Evolutionary conservation across 2,113 vertebrate genomes (phyloP).

Genomic region (Sisor rabdophorus): DNA sequence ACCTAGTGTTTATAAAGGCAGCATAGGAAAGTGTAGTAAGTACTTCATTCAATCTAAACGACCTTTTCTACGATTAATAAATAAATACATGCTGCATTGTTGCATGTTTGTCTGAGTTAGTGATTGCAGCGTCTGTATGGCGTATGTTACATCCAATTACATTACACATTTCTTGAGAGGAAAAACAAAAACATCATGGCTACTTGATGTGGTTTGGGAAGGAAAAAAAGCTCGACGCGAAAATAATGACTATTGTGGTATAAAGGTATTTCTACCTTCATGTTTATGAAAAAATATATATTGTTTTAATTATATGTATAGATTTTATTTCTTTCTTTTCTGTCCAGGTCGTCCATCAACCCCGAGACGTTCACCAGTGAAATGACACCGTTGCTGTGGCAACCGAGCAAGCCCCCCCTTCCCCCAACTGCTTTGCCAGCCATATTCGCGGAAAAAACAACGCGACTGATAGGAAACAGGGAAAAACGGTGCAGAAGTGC

Average conservation of each 20-base stretch:
- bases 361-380: constrained; percentile 73
- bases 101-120: neutral
- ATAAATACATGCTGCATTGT: neutral
- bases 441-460: constrained; percentile 34
- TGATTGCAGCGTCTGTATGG: neutral
- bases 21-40: neutral
- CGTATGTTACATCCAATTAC: constrained; percentile 16
- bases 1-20: neutral
- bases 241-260: neutral
- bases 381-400: constrained; percentile 78
- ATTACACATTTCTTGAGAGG: neutral
- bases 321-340: constrained; percentile 25
- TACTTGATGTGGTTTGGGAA: constrained; percentile 1
- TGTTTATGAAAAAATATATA: too few relatives aligned
- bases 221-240: neutral
- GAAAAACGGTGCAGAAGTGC: constrained; percentile 42
- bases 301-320: neutral
- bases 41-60: neutral
- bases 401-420: constrained; percentile 54
- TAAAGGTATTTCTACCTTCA: neutral
- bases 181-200: constrained; percentile 9
- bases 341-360: constrained; percentile 28
- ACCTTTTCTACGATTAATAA: neutral
- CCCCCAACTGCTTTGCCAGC: constrained; percentile 44
- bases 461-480: constrained; percentile 27